phyloP scores from a whole-genome alignment of 2,113 vertebrate genomes.

The Misgurnus anguillicaudatus region DNA sequence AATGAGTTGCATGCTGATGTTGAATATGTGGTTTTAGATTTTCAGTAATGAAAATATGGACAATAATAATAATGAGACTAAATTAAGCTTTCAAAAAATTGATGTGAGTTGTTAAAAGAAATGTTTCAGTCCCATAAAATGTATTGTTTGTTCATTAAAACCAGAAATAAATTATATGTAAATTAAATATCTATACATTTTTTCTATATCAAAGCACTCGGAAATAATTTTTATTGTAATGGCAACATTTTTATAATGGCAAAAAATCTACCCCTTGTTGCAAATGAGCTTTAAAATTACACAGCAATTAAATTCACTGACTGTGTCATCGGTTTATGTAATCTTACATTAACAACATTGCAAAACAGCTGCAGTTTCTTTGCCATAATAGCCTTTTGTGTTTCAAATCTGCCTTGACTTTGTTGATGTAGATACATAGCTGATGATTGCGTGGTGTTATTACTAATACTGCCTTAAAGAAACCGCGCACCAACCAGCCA shows the following conservation, averaged over 20 bases:
- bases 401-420: constrained; percentile 10
- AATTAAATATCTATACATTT: background rate
- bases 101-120: no score
- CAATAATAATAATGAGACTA: no score
- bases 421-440: constrained; percentile 3
- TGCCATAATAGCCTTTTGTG: constrained; percentile 42
- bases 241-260: no score
- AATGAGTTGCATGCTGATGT: no score
- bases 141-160: no score
- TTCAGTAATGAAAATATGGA: no score
- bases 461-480: constrained; percentile 15
- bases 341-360: constrained; percentile 43
- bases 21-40: no score
- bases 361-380: constrained; percentile 25
- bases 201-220: background rate
- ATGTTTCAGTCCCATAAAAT: no score
- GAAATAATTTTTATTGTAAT: background rate
- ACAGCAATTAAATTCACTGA: constrained; percentile 48
- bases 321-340: constrained; percentile 44
- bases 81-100: no score
- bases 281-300: constrained; percentile 35
- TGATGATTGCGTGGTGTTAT: constrained; percentile 11
- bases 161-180: no score
- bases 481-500: constrained; percentile 20
- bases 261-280: constrained; percentile 20